phyloP scores from a whole-genome alignment of 2,113 vertebrate species.

The Bostrychus sinensis region DNA sequence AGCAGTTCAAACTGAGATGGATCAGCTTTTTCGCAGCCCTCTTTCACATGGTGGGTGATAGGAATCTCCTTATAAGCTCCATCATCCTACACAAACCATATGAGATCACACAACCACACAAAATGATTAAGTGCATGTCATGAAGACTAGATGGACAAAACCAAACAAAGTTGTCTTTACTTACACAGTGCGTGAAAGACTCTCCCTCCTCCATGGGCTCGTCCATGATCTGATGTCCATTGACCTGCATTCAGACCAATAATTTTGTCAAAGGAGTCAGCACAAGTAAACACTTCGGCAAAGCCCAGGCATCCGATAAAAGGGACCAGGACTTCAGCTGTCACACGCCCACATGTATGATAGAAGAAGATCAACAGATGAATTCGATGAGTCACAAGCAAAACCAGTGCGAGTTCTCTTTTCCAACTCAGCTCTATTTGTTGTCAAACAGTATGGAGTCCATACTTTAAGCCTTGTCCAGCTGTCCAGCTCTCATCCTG shows the following conservation, averaged over 20 bases:
- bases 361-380: slow-evolving; percentile 64
- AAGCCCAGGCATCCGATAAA: slow-evolving; percentile 45
- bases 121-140: not conserved
- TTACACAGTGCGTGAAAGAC: slow-evolving; percentile 89
- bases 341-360: slow-evolving; percentile 68
- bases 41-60: slow-evolving; percentile 96
- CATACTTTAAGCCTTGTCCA: slow-evolving; percentile 56
- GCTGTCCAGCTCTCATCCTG: slow-evolving; percentile 57
- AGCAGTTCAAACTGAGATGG: slow-evolving; percentile 95
- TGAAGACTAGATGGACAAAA: not conserved
- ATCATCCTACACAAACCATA: slow-evolving; percentile 83
- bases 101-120: slow-evolving; percentile 11
- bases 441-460: slow-evolving; percentile 68
- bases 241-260: slow-evolving; percentile 82
- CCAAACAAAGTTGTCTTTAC: slow-evolving; percentile 58
- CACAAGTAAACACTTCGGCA: slow-evolving; percentile 43
- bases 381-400: slow-evolving; percentile 67
- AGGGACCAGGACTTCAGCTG: slow-evolving; percentile 51
- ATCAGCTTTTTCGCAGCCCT: slow-evolving; percentile 97
- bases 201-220: slow-evolving; percentile 97
- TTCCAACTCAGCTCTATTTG: slow-evolving; percentile 39
- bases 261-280: slow-evolving; percentile 34
- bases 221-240: slow-evolving; percentile 94
- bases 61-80: slow-evolving; percentile 92
- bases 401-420: slow-evolving; percentile 39